Percentiles rank a stretch among this genome's conserved stretches.
Evolutionary conservation across 30 jellyfish, hydroid and myxozoan genomes (phyloP).

Genomic region (Aurelia aurita complex sp. Pacific): DNA sequence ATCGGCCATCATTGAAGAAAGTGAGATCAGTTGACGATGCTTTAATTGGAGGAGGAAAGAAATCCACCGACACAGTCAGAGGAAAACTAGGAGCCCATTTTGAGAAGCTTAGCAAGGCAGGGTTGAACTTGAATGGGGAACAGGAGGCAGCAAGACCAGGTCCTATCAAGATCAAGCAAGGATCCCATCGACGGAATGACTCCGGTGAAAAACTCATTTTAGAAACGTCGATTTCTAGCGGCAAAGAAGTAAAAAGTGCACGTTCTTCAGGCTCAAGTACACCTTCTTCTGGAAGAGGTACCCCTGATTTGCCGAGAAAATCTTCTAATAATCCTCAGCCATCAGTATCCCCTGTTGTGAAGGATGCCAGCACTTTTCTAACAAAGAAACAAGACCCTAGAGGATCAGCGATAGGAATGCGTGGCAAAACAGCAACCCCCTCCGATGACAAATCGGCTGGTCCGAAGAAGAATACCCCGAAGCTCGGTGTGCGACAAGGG

Average conservation of each 20-base stretch:
- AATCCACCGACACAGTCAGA: conserved; percentile 22
- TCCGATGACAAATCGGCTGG: conserved; percentile 36
- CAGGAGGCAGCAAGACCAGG: not conserved
- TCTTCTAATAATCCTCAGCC: not conserved
- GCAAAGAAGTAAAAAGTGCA: not conserved
- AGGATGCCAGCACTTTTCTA: not conserved
- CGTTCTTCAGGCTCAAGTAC: conserved; percentile 56
- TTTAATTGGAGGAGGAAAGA: conserved; percentile 10
- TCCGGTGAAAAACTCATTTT: conserved; percentile 16
- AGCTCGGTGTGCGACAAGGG: conserved; percentile 86
- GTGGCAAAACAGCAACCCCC: conserved; percentile 41
- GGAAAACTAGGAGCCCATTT: conserved; percentile 55
- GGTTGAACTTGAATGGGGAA: conserved; percentile 32
- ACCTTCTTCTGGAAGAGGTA: conserved; percentile 59
- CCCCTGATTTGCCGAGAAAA: conserved; percentile 37
- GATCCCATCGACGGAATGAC: conserved; percentile 2
- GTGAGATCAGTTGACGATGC: conserved; percentile 52
- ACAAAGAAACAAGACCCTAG: conserved; percentile 19
- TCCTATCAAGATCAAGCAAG: conserved; percentile 9
- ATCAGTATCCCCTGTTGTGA: not conserved
- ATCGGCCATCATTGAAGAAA: conserved; percentile 1
- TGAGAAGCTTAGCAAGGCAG: conserved; percentile 67
- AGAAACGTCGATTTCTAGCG: not conserved
- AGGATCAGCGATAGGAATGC: not conserved
- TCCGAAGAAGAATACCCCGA: conserved; percentile 45